Base-by-base conservation (phyloP, 2,113 vertebrate species). In the Vombatus ursinus region DNA sequence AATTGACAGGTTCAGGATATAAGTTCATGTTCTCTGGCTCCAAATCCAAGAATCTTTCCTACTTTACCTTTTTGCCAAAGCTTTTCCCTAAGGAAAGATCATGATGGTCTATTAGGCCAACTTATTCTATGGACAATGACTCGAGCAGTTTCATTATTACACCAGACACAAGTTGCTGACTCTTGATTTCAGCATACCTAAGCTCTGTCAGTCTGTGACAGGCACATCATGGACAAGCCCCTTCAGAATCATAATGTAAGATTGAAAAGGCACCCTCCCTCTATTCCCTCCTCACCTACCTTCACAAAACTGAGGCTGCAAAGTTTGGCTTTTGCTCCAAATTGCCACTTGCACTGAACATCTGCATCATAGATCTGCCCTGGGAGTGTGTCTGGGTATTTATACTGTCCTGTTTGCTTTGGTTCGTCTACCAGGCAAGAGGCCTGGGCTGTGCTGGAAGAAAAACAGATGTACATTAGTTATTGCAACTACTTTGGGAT, bases 331-430 rank as follows among this genome's bases (percentile, higher is more conserved):
- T 99, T 99, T 95, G 99, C 99, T 98, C 99, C 99, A 98, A 99
- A 99, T 97, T 99, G 99, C 99, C 99, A 99, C 98, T 99, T 99
- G 99, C 99, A 99, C 98, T 99, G 99, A 3, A 99, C 99, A 98
- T 99, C 99, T 0, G 99, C 99, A 54, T 99, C 99, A 10, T 99
- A 99, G 95, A 99, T 99, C 99, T 99, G 99, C 52, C 99, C 99
- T 0, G 99, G 99, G n/a, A 99, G 99, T 97, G 99, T 99, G 95
- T 99, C 99, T 0, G 99, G 99, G 97, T 99, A 99, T 97, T 99
- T 99, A 98, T 99, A 99, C 97, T 99, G 99, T 96, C 99, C 99
- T 25, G 99, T 99, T 98, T 99, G 99, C 98, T 99, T 99, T 91
- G 99, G 99, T 98, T 99, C 99, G 90, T 99, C 99, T 97, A 99